Conservation (phyloP, 2,797 vertebrate genomes). For the Tympanoctomys barrerae region DNA sequence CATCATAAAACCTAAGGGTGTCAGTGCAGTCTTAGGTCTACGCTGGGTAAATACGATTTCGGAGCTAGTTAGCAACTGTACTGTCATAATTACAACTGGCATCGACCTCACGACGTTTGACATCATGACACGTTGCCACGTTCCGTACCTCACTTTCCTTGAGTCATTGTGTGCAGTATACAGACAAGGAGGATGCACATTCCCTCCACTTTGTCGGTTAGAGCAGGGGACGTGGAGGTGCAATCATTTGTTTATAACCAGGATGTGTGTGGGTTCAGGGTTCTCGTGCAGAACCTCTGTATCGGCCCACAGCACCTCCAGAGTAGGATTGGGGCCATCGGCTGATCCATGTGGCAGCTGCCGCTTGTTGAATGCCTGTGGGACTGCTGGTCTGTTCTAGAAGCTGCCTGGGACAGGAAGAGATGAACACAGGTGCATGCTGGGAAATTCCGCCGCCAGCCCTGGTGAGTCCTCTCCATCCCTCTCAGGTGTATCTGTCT, state of each 20-base stretch:
- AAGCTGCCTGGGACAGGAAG: not conserved
- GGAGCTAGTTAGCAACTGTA: not conserved
- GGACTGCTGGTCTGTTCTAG: not conserved
- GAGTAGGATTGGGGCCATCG: not conserved
- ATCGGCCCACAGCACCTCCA: not conserved
- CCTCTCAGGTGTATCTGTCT: not conserved
- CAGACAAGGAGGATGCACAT: not conserved
- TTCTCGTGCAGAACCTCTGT: not conserved
- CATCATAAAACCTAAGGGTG: not conserved
- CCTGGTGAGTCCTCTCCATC: not conserved
- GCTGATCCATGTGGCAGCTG: not conserved
- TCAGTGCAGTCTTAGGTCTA: not conserved
- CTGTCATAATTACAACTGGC: not conserved
- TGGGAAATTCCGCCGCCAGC: not conserved
- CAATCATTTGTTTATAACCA: not conserved
- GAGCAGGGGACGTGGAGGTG: not conserved
- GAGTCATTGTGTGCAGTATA: not conserved
- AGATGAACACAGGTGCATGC: not conserved
- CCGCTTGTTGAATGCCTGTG: not conserved
- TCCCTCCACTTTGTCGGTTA: not conserved
- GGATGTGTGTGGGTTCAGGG: not conserved
- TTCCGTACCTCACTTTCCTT: not conserved
- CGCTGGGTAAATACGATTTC: not conserved
- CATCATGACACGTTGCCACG: not conserved
- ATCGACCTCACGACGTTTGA: not conserved